A percentile compares a stretch with the other conserved stretches of the same genome.
Conservation (phyloP, 2,797 vertebrate species). For the Sciaenops ocellatus region DNA sequence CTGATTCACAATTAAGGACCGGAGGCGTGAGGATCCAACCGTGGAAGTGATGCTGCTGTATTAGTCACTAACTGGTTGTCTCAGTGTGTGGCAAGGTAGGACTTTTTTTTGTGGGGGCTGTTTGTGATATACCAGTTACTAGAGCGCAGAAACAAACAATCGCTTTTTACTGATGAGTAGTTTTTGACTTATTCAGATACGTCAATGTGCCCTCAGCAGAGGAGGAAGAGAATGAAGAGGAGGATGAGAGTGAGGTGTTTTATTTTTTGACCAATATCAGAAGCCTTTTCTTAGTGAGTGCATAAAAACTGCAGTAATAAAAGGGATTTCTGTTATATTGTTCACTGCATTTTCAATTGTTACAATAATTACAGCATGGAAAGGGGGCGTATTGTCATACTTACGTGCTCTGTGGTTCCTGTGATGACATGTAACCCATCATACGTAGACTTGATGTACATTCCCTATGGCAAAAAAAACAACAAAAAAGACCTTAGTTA, state of each 20-base stretch:
- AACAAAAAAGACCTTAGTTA: constrained; percentile 8
- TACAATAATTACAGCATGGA: neutral
- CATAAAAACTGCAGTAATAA: constrained; percentile 37
- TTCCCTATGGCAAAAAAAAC: constrained; percentile 84
- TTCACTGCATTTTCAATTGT: neutral
- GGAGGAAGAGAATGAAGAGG: constrained; percentile 21
- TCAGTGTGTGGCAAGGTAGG: constrained; percentile 47
- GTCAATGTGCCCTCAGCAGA: constrained; percentile 4
- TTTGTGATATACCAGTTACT: constrained; percentile 28
- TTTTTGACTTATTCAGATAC: constrained; percentile 40
- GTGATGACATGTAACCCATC: constrained; percentile 97
- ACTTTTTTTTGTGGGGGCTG: constrained; percentile 40
- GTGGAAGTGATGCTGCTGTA: constrained; percentile 42
- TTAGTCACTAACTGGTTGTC: constrained; percentile 71
- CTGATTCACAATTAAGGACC: constrained; percentile 69
- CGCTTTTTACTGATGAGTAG: constrained; percentile 28
- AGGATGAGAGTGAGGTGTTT: neutral
- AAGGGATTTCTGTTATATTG: neutral
- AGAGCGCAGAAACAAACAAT: constrained; percentile 31
- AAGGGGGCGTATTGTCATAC: constrained; percentile 71
- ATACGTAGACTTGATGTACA: constrained; percentile 99
- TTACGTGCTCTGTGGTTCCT: constrained; percentile 96
- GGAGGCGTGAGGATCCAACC: constrained; percentile 66
- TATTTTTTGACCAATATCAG: constrained; percentile 1
- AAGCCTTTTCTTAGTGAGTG: constrained; percentile 21